Percentiles rank a stretch among this genome's conserved stretches.
These are phyloP conservation scores for Craseonycteris thonglongyai DNA, from an alignment of 2,113 vertebrate species.

Conservation along the genomic window DNA sequence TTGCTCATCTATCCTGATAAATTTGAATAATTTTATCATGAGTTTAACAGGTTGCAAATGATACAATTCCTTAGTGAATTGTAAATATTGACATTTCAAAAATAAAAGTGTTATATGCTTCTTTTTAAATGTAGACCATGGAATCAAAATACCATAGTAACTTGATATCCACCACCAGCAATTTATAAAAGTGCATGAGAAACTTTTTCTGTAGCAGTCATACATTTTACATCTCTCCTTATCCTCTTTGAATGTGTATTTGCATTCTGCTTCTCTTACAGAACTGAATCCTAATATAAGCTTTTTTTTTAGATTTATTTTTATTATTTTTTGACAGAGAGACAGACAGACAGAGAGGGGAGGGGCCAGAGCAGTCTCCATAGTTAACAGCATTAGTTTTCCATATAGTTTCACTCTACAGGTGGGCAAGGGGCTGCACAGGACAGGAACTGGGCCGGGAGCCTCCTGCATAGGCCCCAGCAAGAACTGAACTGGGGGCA, in stretches of 20 bases:
- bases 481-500: too few relatives aligned
- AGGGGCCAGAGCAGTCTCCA: too few relatives aligned
- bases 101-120: neutral
- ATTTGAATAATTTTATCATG: neutral
- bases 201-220: neutral
- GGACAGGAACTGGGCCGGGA: too few relatives aligned
- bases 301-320: too few relatives aligned
- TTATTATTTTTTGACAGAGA: too few relatives aligned
- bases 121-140: neutral
- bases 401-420: too few relatives aligned
- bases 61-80: neutral
- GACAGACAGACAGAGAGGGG: too few relatives aligned
- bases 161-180: neutral
- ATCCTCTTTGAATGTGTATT: neutral
- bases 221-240: neutral
- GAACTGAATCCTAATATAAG: neutral
- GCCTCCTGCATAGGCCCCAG: too few relatives aligned
- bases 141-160: neutral
- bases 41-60: neutral
- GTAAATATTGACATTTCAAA: neutral
- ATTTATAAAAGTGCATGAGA: slow-evolving; percentile 4
- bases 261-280: neutral
- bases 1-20: neutral
- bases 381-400: too few relatives aligned
- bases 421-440: too few relatives aligned